phyloP scores from a whole-genome alignment of 2,113 vertebrate genomes.

The Pelusios castaneus region DNA sequence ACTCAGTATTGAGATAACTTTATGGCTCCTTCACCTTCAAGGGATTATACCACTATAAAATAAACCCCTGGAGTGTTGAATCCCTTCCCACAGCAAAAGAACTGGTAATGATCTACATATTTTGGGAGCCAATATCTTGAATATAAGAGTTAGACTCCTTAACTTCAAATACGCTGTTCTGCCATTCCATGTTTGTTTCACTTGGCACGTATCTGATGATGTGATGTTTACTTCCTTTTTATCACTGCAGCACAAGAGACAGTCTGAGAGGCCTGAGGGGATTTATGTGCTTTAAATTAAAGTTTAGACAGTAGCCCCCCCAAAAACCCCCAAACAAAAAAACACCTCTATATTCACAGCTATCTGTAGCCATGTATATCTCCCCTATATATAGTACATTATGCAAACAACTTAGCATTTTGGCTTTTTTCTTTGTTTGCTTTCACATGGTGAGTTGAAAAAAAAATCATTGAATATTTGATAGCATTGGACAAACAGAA shows the following conservation, averaged over 20 bases:
- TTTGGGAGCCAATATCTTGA: background rate
- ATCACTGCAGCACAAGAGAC: conserved; percentile 22
- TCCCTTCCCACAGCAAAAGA: background rate
- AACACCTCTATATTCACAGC: background rate
- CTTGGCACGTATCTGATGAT: conserved; percentile 41
- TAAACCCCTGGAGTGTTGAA: conserved; percentile 10
- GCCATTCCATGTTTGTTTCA: conserved; percentile 24
- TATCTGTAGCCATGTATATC: background rate
- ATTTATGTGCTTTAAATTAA: conserved; percentile 25
- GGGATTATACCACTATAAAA: background rate
- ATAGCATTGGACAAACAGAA: background rate
- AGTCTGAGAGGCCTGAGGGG: conserved; percentile 39
- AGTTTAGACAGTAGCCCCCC: background rate
- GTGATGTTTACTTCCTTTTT: conserved; percentile 57
- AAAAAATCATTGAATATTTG: conserved; percentile 12
- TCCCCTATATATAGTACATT: background rate
- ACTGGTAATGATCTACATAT: background rate
- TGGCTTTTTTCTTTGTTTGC: background rate
- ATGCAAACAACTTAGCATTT: background rate
- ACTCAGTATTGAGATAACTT: background rate
- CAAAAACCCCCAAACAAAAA: background rate
- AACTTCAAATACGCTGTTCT: background rate
- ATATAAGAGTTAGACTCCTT: background rate
- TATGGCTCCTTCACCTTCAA: background rate
- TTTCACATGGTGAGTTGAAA: background rate